Evolutionary conservation across 1,140 invertebrate genomes (phyloP), one percentile per base, ranked within the genome.

Genomic region (Ceratina calcarata): DNA sequence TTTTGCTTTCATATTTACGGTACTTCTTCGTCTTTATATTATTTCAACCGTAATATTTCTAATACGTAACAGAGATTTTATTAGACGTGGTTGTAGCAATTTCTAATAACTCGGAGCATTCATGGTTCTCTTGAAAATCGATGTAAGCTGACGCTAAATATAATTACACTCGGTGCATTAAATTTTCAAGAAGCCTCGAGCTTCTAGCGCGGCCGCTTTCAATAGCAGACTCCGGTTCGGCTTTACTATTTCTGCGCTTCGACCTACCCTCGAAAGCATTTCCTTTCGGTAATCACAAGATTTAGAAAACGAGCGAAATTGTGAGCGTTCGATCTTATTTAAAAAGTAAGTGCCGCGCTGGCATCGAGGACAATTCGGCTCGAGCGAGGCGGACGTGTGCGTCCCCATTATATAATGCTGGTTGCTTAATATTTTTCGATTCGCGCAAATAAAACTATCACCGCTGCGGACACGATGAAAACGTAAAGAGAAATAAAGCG

Each of bases 101-200:
- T 18, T 15, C 53, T 4, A 27, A 10, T 15, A 22, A 51, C 27
- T 53, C 61, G 32, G 24, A 61, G 37, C 3, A 24, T 32, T 12
- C 18, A 8, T 8, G 22, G 16, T n/a, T 60, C 60, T 24, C 27
- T n/a, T 32, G 49, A 60, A 68, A 68, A 81, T 81, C 80, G 80
- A 81, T 81, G 20, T 78, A 80, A 80, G 65, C 73, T 45, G 75
- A 16, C 60, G 67, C 75, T 78, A 81, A 78, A 78, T 81, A 81
- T 81, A 78, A 78, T 81, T 81, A 58, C 60, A 37, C 51, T 78
- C 53, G 51, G 65, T 16, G 55, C 55, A 72, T 78, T 78, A 81
- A 81, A 78, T 78, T 78, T 81, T 81, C 68, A 81, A 70, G 61
- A 22, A 8, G 61, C 24, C 57, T 67, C 68, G 45, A 60, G 32